A percentile compares a stretch with the other conserved stretches of the same genome.
Conservation (phyloP, 1,140 invertebrate genomes). For the Monochamus saltuarius region DNA sequence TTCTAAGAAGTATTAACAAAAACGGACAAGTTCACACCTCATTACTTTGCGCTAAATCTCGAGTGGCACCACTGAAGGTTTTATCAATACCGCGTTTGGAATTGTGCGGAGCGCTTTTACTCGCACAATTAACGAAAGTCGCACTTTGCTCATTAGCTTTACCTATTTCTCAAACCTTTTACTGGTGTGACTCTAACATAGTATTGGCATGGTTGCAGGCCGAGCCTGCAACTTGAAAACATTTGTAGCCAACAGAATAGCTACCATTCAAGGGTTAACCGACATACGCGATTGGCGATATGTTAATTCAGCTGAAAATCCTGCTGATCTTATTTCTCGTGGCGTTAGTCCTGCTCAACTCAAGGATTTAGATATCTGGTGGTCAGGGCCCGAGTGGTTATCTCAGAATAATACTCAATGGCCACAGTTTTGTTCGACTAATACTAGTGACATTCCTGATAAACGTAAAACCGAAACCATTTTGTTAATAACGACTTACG, state of each 20-base stretch:
- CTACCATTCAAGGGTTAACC: slow-evolving; percentile 46
- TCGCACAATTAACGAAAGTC: slow-evolving; percentile 27
- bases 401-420: too few relatives aligned
- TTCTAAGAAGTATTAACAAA: slow-evolving; percentile 30
- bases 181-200: slow-evolving; percentile 52
- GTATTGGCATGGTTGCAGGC: slow-evolving; percentile 42
- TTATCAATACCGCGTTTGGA: slow-evolving; percentile 38
- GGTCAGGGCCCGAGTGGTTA: slow-evolving; percentile 34
- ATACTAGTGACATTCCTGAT: too few relatives aligned
- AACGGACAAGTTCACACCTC: slow-evolving; percentile 7
- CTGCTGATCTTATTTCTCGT: slow-evolving; percentile 52
- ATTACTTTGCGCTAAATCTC: slow-evolving; percentile 42
- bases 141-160: slow-evolving; percentile 17
- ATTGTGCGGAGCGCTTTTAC: slow-evolving; percentile 34
- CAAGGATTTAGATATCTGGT: slow-evolving; percentile 43
- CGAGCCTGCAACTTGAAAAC: slow-evolving; percentile 35
- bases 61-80: slow-evolving; percentile 42
- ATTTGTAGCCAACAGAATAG: slow-evolving; percentile 48
- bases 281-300: slow-evolving; percentile 42
- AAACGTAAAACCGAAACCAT: too few relatives aligned
- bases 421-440: too few relatives aligned
- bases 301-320: slow-evolving; percentile 47
- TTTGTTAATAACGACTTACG: too few relatives aligned
- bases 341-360: slow-evolving; percentile 41
- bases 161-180: slow-evolving; percentile 26